Base-by-base conservation (phyloP, 2,113 vertebrate genomes). In the Gallinago jamesoni region DNA sequence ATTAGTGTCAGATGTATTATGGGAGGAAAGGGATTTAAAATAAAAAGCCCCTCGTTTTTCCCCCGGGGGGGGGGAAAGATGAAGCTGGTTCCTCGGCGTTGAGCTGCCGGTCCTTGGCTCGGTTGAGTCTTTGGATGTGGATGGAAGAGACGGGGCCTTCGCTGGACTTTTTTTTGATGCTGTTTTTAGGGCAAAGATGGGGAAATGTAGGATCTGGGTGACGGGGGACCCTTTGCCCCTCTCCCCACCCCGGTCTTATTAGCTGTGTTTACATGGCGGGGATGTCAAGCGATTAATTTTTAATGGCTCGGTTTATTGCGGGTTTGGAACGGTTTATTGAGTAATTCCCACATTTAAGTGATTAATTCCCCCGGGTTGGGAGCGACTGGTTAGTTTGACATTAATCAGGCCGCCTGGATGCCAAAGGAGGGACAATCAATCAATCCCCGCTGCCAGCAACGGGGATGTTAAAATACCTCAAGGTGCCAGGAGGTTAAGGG, bases 301-400 rank as follows among this genome's bases (percentile, higher is more conserved):
- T 98, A 98, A 98, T 97, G 97, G 90, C 95, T 97, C 72, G 84
- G 96, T 97, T 98, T 96, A 96, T 96, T 95, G 96, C 62, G 57
- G 96, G 97, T 97, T 98, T 97, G 97, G 98, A 97, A 97, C 10
- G 68, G 96, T 97, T 98, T 97, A 93, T 96, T 97, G 98, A 98
- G 97, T 96, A 95, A 98, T 98, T 98, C 97, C 97, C 96, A 87
- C 94, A 81, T 96, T 97, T 94, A 97, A 96, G 89, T 93, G 97
- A 96, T 97, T 98, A 94, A 98, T 98, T 97, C 98, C 97, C 98
- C 47, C n/a, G 96, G 95, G 97, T 79, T 93, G 89, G 96, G 94
- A 97, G 96, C 28, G 60, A 77, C 96, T 84, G 95, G 91, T 92
- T 95, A 92, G 93, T 91, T 86, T 91, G 78, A 74, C 95, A 93